These are phyloP conservation scores for Vulpes lagopus DNA, from an alignment of 2,113 vertebrate species.

Conservation along the genomic window DNA sequence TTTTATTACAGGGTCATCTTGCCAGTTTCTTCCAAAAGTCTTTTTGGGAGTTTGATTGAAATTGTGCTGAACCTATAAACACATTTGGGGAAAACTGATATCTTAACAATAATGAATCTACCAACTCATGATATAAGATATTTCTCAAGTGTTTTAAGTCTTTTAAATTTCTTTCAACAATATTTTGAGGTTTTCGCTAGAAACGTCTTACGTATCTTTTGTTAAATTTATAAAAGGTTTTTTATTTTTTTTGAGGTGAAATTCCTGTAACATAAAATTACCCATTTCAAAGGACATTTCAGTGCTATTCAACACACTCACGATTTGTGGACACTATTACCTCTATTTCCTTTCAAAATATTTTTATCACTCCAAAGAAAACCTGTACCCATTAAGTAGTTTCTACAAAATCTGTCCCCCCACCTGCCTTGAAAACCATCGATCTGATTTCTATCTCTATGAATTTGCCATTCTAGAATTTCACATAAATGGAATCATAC, in stretches of 20 bases:
- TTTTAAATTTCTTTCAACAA: background rate
- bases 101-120: background rate
- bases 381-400: background rate
- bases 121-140: background rate
- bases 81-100: background rate
- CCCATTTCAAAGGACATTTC: background rate
- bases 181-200: background rate
- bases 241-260: background rate
- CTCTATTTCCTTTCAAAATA: background rate
- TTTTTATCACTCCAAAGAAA: constrained; percentile 9
- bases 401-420: background rate
- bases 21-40: background rate
- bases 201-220: background rate
- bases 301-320: background rate
- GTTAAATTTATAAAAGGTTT: background rate
- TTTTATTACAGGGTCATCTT: background rate
- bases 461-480: background rate
- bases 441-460: background rate
- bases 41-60: background rate
- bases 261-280: background rate
- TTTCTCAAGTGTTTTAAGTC: background rate
- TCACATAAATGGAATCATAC: background rate
- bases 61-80: background rate
- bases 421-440: background rate
- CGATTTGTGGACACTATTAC: background rate